Percentiles rank a stretch among this genome's conserved stretches.
Conservation (phyloP, 1,140 invertebrate species). For the Philopotamus ludificatus region DNA sequence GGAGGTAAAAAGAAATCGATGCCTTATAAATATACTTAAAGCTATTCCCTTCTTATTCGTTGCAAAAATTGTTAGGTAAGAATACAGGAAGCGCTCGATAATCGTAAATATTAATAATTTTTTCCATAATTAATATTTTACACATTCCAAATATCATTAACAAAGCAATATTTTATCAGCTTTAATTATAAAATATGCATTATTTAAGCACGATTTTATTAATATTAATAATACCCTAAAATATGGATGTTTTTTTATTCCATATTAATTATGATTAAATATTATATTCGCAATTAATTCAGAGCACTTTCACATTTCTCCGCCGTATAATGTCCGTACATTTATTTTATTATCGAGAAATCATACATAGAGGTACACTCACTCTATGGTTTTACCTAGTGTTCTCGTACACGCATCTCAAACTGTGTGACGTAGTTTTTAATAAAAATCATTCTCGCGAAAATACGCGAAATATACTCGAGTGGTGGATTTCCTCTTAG, state of each 20-base stretch:
- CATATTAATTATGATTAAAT: too few species aligned
- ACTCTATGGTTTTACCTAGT: constrained; percentile 32
- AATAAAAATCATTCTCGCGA: background rate
- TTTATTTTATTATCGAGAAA: constrained; percentile 43
- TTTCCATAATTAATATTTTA: background rate
- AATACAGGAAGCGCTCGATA: background rate
- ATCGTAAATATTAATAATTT: background rate
- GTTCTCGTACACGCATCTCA: background rate
- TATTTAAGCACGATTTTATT: too few species aligned
- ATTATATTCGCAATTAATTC: too few species aligned
- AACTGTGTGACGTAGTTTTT: background rate
- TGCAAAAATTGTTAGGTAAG: constrained; percentile 9
- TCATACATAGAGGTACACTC: constrained; percentile 40
- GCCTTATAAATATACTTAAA: constrained; percentile 42
- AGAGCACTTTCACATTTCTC: constrained; percentile 7
- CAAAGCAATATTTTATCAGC: background rate
- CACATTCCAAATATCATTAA: background rate
- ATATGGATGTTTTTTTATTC: too few species aligned
- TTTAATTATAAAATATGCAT: background rate
- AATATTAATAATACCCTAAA: too few species aligned
- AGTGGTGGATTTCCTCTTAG: too few species aligned
- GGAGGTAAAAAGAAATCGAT: constrained; percentile 38
- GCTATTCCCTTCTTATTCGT: constrained; percentile 27
- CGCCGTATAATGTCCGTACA: constrained; percentile 37
- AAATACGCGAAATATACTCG: background rate